These are phyloP conservation scores for Galaxea fascicularis DNA, from an alignment of 92 coral and sea anemone genomes.

Conservation along the genomic window DNA sequence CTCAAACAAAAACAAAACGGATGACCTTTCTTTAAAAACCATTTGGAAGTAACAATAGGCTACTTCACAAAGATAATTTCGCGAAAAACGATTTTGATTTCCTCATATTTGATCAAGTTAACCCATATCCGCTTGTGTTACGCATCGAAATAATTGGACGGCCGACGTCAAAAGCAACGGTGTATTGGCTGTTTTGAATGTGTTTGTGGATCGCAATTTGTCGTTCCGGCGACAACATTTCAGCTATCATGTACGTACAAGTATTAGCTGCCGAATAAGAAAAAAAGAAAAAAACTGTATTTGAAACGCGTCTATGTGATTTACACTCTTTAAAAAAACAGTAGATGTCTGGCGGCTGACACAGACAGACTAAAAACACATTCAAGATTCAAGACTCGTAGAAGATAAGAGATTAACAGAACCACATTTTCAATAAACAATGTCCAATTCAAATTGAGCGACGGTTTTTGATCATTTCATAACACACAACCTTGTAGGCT, in stretches of 20 bases:
- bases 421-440: conserved; percentile 12
- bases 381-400: no score
- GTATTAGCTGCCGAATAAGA: not conserved
- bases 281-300: not conserved
- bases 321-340: not conserved
- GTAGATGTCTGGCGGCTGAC: conserved; percentile 9
- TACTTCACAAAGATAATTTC: not conserved
- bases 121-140: not conserved
- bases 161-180: not conserved
- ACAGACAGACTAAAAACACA: not conserved
- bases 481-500: not conserved
- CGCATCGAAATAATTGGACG: conserved; percentile 1
- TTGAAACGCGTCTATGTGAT: not conserved
- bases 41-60: not conserved
- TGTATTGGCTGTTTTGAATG: not conserved
- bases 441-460: not conserved
- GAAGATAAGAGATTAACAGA: not conserved
- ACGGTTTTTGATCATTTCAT: conserved; percentile 6
- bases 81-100: not conserved
- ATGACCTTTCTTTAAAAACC: not conserved
- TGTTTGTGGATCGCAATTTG: not conserved
- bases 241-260: not conserved
- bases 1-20: not conserved
- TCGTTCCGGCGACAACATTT: conserved; percentile 1
- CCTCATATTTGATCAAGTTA: not conserved